Percentiles rank a stretch among this genome's conserved stretches.
These are phyloP conservation scores for Acrocyrtus sp. DNA, from an alignment of 2,888 invertebrate genomes.

Conservation along the genomic window DNA sequence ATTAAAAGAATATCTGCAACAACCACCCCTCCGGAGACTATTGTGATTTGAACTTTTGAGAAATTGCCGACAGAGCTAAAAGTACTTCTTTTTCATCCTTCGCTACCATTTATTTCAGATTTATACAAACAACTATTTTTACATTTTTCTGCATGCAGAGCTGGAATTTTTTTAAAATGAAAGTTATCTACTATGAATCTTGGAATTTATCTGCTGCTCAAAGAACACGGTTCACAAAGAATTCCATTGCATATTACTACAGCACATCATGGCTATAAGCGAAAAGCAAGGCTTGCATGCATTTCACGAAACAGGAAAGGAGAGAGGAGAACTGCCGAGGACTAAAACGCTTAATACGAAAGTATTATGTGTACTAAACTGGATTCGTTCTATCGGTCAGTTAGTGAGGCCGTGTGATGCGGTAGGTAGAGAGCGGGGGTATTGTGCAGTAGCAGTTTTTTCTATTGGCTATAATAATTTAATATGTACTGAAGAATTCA, in stretches of 20 bases:
- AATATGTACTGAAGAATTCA: no score
- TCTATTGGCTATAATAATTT: no score
- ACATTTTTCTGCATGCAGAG: slow-evolving; percentile 19
- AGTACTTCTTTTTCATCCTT: background rate
- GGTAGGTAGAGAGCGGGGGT: slow-evolving; percentile 4
- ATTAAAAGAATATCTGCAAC: background rate
- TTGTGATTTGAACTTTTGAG: no score
- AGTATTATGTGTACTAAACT: no score
- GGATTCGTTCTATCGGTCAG: background rate
- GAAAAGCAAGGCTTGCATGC: no score
- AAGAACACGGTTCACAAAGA: slow-evolving; percentile 33
- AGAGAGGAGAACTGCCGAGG: no score
- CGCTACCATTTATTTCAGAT: slow-evolving; percentile 25
- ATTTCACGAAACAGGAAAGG: slow-evolving; percentile 18
- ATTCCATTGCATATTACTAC: slow-evolving; percentile 32
- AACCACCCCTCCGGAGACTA: slow-evolving; percentile 4
- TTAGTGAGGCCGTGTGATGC: slow-evolving; percentile 32
- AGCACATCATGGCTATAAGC: no score
- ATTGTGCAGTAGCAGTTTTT: slow-evolving; percentile 25
- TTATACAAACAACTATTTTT: slow-evolving; percentile 34
- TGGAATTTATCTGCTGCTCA: slow-evolving; percentile 36
- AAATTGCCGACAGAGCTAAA: slow-evolving; percentile 41
- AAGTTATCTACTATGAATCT: slow-evolving; percentile 48
- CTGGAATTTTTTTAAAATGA: background rate
- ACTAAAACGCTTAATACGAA: no score